Evolutionary conservation across 2,113 vertebrate species (phyloP), one percentile per base, ranked within the genome.

Genomic region (Paraplagusia blochii): DNA sequence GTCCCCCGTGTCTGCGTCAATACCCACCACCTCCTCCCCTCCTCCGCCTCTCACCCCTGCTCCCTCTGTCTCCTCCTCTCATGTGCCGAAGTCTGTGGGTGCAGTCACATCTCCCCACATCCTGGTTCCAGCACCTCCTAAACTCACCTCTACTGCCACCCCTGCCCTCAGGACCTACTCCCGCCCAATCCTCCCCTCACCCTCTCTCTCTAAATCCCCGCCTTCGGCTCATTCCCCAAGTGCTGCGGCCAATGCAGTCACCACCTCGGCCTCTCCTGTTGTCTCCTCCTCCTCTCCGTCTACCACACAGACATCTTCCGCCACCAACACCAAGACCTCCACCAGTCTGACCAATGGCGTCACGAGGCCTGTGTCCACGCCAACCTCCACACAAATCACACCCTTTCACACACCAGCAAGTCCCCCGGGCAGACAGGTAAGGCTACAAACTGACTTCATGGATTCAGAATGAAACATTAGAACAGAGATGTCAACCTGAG

Each of bases 391-490:
- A 0, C 66, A 84, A 1, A 89, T 91, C 74, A 91, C 85, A 12
- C 86, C 89, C n/a, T 90, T 91, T n/a, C 90, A 91, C 74, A 91
- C 86, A 11, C 89, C 88, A 3, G 89, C 88, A 51, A 87, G 86
- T 7, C 80, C 86, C 38, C 80, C 87, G 45, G 81, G 86, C 55
- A 79, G 88, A 82, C 90, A 91, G 88, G 90, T 90, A 79, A 66
- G n/a, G n/a, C 17, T 36, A 36, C 13, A 34, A 14, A 16, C n/a
- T 15, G 4, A 16, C n/a, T n/a, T n/a, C n/a, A n/a, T n/a, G n/a
- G n/a, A n/a, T n/a, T n/a, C n/a, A n/a, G n/a, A n/a, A n/a, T n/a
- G n/a, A n/a, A n/a, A n/a, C n/a, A n/a, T n/a, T n/a, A n/a, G n/a
- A n/a, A n/a, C n/a, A n/a, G n/a, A n/a, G n/a, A n/a, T n/a, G n/a